Base-by-base conservation (phyloP, 2,113 vertebrate genomes). In the Diglossa brunneiventris region DNA sequence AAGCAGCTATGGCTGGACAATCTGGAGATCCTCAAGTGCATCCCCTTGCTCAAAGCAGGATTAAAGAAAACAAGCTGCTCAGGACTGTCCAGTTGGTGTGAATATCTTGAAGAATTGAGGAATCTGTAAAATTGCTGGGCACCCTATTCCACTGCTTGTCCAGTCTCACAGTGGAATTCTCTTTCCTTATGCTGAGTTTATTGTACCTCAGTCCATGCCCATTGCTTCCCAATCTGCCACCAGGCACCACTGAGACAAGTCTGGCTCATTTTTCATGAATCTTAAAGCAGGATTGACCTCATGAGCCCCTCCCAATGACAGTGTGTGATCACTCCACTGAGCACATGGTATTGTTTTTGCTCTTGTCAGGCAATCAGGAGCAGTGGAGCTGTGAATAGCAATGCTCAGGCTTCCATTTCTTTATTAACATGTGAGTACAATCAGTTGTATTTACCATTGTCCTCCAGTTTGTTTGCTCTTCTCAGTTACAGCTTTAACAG, bases 381-480 rank as follows among this genome's bases (percentile, higher is more conserved):
- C 46, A 55, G 63, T 10, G 42, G 55, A 80, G 64, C 70, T 66
- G 75, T 96, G 94, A 95, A 83, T 88, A 46, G 63, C 53, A 55
- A 42, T 27, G 67, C 53, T 94, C 75, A 88, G 63, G 46, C 88
- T 83, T 69, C 46, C 59, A 47, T 74, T 77, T 86, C 79, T 83
- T 83, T 74, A 70, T 80, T 87, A 93, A 79, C 21, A 66, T 53
- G 26, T 5, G 16, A 90, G 35, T 50, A 90, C 92, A 95, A 90
- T 92, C 3, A 1, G 10, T 59, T 47, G 55, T 74, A 92, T 94
- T 96, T 93, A 95, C 59, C 63, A 93, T 89, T 95, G 94, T 97
- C 63, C 76, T 93, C 30, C 55, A 46, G 28, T 80, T 76, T 94
- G 88, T 83, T 96, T 78, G 78, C n/a, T 91, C 46, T 85, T 90